phyloP scores from a whole-genome alignment of 2,888 invertebrate species.

The Phortica okadai region DNA sequence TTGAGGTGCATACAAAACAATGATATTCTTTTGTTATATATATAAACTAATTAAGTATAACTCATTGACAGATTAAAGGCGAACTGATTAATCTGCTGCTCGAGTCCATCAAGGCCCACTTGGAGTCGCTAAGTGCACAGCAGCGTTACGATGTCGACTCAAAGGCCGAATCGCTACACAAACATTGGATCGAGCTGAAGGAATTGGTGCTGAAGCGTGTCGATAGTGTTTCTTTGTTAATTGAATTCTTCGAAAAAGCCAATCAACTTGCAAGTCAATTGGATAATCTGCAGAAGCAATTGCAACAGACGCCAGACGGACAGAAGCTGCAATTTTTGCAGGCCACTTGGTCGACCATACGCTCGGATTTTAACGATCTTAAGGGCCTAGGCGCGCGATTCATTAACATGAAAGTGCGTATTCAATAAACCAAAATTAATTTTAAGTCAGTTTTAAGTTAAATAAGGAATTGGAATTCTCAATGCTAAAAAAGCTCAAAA shows the following conservation, averaged over 20 bases:
- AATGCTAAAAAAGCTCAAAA: slow-evolving; percentile 43
- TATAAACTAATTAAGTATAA: background rate
- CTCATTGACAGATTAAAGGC: slow-evolving; percentile 79
- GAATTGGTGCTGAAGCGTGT: slow-evolving; percentile 81
- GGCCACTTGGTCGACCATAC: slow-evolving; percentile 80
- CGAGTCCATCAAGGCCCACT: slow-evolving; percentile 80
- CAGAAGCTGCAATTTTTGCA: slow-evolving; percentile 77
- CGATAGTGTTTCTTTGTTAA: slow-evolving; percentile 82
- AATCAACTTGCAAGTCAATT: slow-evolving; percentile 82
- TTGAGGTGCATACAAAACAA: slow-evolving; percentile 78
- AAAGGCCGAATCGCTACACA: slow-evolving; percentile 81
- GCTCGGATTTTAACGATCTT: slow-evolving; percentile 81
- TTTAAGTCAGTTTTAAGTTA: too few relatives aligned
- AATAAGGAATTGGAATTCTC: slow-evolving; percentile 56
- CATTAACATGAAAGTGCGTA: slow-evolving; percentile 78
- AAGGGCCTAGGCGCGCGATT: slow-evolving; percentile 83
- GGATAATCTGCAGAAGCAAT: slow-evolving; percentile 81
- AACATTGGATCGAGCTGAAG: slow-evolving; percentile 81
- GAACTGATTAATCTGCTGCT: slow-evolving; percentile 82
- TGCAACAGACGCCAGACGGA: slow-evolving; percentile 79
- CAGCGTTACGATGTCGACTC: slow-evolving; percentile 80
- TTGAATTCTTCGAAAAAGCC: slow-evolving; percentile 84
- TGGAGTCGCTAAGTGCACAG: slow-evolving; percentile 82
- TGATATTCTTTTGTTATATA: background rate
- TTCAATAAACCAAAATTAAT: background rate